Evolutionary conservation across 2,888 invertebrate species (phyloP).

Genomic region (Anarsia innoxiella): DNA sequence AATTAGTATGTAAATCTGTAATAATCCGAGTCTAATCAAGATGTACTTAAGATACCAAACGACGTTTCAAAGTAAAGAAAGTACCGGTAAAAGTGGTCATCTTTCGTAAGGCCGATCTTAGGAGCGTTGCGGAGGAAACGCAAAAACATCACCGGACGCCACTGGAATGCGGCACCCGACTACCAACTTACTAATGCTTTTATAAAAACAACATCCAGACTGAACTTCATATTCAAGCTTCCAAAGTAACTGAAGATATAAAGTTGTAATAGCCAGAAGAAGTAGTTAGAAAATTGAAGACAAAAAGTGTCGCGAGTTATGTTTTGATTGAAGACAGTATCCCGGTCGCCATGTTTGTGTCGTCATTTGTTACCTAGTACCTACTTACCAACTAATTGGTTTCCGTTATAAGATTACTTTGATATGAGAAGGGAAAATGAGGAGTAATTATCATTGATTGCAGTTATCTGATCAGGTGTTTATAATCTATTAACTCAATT

Average conservation of each 20-base stretch:
- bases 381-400: no score
- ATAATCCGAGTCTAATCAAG: no score
- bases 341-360: slow-evolving; percentile 8
- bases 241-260: slow-evolving; percentile 3
- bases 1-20: no score
- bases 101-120: slow-evolving; percentile 19
- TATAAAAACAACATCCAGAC: background rate
- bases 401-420: no score
- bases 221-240: background rate
- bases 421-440: no score
- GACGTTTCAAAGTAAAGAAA: no score
- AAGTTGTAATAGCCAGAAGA: slow-evolving; percentile 4
- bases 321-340: slow-evolving; percentile 10
- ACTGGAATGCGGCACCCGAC: slow-evolving; percentile 35
- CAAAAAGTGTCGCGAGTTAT: slow-evolving; percentile 10
- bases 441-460: no score
- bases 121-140: slow-evolving; percentile 31
- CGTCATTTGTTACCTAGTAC: no score
- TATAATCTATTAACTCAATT: no score
- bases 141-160: slow-evolving; percentile 49
- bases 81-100: slow-evolving; percentile 47
- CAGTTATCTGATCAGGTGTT: no score
- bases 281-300: slow-evolving; percentile 11
- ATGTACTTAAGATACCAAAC: no score
- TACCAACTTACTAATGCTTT: slow-evolving; percentile 7